Conservation (phyloP, 2,888 invertebrate species). For the Stenotaenia linearis region DNA sequence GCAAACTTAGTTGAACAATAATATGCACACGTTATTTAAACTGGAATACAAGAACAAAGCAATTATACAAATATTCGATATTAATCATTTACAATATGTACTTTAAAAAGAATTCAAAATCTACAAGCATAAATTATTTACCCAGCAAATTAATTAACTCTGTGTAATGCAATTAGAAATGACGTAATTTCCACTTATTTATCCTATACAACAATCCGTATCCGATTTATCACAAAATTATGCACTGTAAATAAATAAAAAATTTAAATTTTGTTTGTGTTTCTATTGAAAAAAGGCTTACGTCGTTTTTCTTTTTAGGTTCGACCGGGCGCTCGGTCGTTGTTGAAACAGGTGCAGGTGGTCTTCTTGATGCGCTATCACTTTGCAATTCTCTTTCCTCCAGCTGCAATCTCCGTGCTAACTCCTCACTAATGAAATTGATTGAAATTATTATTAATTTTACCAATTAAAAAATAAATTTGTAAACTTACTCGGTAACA, state of each 20-base stretch:
- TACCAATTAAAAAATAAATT: neutral
- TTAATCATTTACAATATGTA: neutral
- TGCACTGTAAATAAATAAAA: neutral
- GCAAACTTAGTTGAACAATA: neutral
- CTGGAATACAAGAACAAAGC: constrained; percentile 4
- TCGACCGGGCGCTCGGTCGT: neutral
- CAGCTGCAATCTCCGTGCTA: constrained; percentile 50
- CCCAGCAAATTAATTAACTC: neutral
- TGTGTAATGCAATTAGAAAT: neutral
- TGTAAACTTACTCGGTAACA: constrained; percentile 38
- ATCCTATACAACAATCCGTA: neutral
- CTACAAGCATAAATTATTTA: neutral
- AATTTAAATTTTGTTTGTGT: neutral
- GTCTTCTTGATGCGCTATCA: neutral
- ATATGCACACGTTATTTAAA: neutral
- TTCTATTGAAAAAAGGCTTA: neutral
- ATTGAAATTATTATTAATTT: neutral
- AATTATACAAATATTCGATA: constrained; percentile 4
- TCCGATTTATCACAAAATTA: neutral
- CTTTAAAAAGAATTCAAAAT: neutral
- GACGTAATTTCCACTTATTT: too few relatives aligned
- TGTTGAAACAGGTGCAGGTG: neutral
- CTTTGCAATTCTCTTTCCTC: constrained; percentile 47
- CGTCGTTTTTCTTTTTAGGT: constrained; percentile 29
- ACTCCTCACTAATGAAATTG: constrained; percentile 45